Evolutionary conservation across 2,113 vertebrate species (phyloP).

Genomic region (rabbit (Oryctolagus cuniculus)): mOryCun1.1 NC_091446.1:76335001-76335500

Average conservation of each 20-base stretch:
- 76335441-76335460: not conserved
- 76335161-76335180: not conserved
- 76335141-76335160: not conserved
- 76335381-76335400: not conserved
- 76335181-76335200: not conserved
- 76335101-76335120: no score
- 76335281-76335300: slow-evolving; percentile 15
- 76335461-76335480: slow-evolving; percentile 32
- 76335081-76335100: no score
- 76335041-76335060: no score
- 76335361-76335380: not conserved
- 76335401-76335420: slow-evolving; percentile 5
- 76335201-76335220: not conserved
- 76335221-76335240: not conserved
- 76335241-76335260: not conserved
- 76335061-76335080: no score
- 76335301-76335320: not conserved
- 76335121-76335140: not conserved
- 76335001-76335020: no score
- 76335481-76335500: slow-evolving; percentile 41
- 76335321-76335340: not conserved
- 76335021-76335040: no score
- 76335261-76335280: not conserved
- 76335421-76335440: not conserved
- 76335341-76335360: not conserved